Evolutionary conservation across 2,113 vertebrate species (phyloP).

Genomic region (Oenanthe melanoleuca): DNA sequence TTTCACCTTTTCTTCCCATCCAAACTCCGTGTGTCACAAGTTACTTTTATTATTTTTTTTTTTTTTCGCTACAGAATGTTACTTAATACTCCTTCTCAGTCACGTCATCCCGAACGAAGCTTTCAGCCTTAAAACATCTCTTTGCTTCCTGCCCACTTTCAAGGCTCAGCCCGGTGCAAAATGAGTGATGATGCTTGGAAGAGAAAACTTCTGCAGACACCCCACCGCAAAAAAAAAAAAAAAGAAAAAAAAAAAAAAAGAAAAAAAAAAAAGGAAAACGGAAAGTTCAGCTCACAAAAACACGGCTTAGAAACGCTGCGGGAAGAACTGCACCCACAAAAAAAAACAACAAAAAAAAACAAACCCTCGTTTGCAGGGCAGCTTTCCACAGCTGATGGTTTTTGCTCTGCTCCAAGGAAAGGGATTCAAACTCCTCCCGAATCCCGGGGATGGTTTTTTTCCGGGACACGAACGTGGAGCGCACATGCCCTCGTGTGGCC

Average conservation of each 20-base stretch:
- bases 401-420: background rate
- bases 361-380: background rate
- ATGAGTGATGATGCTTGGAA: background rate
- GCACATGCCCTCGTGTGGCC: conserved; percentile 38
- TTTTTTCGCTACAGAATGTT: background rate
- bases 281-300: background rate
- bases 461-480: background rate
- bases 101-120: background rate
- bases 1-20: background rate
- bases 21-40: background rate
- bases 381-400: background rate
- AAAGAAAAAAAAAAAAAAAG: no score
- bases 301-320: background rate
- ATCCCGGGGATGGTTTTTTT: accelerated
- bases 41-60: background rate
- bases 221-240: no score
- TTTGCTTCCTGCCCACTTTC: background rate
- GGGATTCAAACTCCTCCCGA: no score
- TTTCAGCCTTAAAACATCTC: background rate
- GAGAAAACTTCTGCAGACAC: background rate
- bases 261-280: no score
- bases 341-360: no score
- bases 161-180: background rate
- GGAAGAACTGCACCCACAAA: background rate
- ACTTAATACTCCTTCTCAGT: background rate